These are phyloP conservation scores for Orbicella faveolata DNA, from an alignment of 64 coral and sea anemone species.

Conservation along the genomic window DNA sequence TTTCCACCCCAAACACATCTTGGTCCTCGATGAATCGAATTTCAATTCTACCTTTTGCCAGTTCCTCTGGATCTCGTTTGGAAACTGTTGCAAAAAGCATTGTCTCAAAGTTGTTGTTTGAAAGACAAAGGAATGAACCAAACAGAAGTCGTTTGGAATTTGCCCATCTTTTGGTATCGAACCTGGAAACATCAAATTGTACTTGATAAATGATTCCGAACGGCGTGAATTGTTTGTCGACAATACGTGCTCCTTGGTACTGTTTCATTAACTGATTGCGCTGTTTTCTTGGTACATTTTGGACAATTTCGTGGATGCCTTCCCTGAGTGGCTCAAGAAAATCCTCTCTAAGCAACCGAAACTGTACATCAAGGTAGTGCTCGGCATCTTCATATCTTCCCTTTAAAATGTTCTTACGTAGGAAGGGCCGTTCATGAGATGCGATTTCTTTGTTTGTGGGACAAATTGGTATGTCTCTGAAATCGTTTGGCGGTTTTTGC, in stretches of 20 bases:
- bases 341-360: conserved; percentile 76
- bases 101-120: conserved; percentile 67
- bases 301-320: conserved; percentile 59
- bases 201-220: conserved; percentile 58
- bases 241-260: conserved; percentile 44
- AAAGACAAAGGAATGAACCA: conserved; percentile 81
- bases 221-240: conserved; percentile 42
- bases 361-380: conserved; percentile 82
- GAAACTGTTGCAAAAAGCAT: conserved; percentile 78
- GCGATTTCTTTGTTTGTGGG: conserved; percentile 63
- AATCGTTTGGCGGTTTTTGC: conserved; percentile 69
- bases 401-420: conserved; percentile 61
- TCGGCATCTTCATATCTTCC: conserved; percentile 65
- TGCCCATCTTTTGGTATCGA: conserved; percentile 57
- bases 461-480: conserved; percentile 66
- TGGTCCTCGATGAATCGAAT: conserved; percentile 34
- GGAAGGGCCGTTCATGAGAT: conserved; percentile 46
- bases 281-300: conserved; percentile 20
- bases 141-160: conserved; percentile 31
- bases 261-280: conserved; percentile 69
- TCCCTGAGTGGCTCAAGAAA: conserved; percentile 76
- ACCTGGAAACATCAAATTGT: conserved; percentile 62
- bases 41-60: conserved; percentile 1
- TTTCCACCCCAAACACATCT: conserved; percentile 54
- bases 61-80: conserved; percentile 5